Evolutionary conservation across 2,888 invertebrate genomes (phyloP).

Genomic region (Deroplatys truncata): DNA sequence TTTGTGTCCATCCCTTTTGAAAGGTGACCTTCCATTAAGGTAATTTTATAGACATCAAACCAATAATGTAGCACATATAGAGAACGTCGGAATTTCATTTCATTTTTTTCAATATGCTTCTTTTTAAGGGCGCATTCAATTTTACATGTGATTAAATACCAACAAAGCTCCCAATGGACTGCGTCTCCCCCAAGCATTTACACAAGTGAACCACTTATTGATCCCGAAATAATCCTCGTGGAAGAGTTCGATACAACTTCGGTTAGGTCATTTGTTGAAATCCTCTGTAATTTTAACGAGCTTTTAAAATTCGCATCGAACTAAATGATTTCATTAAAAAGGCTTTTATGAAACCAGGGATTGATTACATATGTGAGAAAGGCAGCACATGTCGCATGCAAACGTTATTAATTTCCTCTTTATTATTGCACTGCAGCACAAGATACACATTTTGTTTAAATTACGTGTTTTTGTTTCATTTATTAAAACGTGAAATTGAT

Average conservation of each 20-base stretch:
- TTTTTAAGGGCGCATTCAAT: neutral
- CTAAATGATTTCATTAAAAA: neutral
- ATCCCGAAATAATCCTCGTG: neutral
- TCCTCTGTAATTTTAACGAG: neutral
- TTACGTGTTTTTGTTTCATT: no score
- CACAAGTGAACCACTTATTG: neutral
- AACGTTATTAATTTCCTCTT: neutral
- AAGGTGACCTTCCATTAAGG: neutral
- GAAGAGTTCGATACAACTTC: neutral
- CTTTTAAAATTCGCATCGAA: neutral
- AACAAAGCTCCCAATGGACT: neutral
- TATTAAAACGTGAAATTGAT: no score
- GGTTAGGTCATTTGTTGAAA: neutral
- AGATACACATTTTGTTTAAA: neutral
- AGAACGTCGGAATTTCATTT: neutral
- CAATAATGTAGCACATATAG: neutral
- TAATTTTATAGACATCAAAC: neutral
- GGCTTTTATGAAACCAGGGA: neutral
- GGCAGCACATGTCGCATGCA: neutral
- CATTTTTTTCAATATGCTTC: neutral
- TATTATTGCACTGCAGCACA: neutral
- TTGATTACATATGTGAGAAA: neutral
- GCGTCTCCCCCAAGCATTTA: neutral
- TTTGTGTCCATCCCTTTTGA: neutral
- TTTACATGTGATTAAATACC: neutral